Evolutionary conservation across 2,797 vertebrate species (phyloP).

Genomic region (Tachyglossus aculeatus): DNA sequence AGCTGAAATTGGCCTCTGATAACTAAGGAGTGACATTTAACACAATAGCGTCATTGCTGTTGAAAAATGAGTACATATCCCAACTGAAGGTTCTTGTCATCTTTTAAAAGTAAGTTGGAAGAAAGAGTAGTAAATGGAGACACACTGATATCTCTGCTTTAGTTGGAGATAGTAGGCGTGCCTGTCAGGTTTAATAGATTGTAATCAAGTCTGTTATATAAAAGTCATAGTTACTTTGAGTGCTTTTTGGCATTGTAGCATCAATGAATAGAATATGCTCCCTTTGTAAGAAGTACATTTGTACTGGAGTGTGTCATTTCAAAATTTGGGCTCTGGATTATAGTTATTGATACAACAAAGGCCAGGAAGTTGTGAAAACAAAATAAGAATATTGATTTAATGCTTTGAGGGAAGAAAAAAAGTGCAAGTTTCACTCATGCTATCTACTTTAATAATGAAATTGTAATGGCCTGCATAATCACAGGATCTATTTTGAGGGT

Average conservation of each 20-base stretch:
- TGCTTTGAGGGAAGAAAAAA: not conserved
- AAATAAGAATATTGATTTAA: not conserved
- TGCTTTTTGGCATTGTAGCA: not conserved
- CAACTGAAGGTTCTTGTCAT: slow-evolving; percentile 19
- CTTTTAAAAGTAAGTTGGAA: slow-evolving; percentile 19
- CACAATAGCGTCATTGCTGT: slow-evolving; percentile 10
- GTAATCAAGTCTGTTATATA: not conserved
- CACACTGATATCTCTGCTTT: not conserved
- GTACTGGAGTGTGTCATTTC: not conserved
- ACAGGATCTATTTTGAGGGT: no score
- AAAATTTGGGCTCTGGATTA: not conserved
- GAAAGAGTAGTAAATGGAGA: slow-evolving; percentile 12
- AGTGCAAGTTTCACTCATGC: not conserved
- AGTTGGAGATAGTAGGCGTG: not conserved
- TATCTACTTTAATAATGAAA: no score
- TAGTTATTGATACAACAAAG: not conserved
- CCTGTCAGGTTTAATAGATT: slow-evolving; percentile 26
- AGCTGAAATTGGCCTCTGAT: slow-evolving; percentile 19
- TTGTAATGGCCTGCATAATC: no score
- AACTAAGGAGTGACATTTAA: slow-evolving; percentile 43
- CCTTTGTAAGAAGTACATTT: not conserved
- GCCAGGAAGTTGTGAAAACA: not conserved
- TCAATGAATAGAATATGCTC: slow-evolving; percentile 11
- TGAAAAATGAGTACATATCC: slow-evolving; percentile 45
- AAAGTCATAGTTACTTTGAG: slow-evolving; percentile 14